Percentiles rank a stretch among this genome's conserved stretches.
Evolutionary conservation across 2,888 invertebrate genomes (phyloP).

Genomic region (Nemapogon koenigi): DNA sequence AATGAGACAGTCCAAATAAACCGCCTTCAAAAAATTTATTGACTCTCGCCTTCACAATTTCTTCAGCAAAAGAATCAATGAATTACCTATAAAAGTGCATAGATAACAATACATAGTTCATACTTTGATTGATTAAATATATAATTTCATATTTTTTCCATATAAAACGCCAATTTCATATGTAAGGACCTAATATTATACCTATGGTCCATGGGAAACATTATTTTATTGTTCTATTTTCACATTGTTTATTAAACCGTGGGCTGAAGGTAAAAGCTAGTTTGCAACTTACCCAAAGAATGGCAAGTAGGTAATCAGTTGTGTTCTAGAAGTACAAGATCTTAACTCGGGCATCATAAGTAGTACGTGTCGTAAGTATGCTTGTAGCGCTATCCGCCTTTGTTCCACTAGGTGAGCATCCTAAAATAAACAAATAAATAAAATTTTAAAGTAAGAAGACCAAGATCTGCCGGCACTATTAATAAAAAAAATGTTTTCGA

Average conservation of each 20-base stretch:
- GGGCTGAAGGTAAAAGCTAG: no score
- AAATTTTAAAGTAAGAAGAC: neutral
- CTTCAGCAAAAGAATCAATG: no score
- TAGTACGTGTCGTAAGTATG: constrained; percentile 84
- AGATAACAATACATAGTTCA: no score
- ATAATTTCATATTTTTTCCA: no score
- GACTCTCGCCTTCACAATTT: no score
- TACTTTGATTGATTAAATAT: no score
- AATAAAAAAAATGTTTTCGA: neutral
- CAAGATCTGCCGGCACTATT: neutral
- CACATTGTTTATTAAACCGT: neutral
- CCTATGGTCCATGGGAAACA: neutral
- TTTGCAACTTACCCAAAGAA: constrained; percentile 78
- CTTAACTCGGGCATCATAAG: constrained; percentile 81
- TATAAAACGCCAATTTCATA: no score
- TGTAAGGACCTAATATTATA: no score
- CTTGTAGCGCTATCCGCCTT: constrained; percentile 82
- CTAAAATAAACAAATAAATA: constrained; percentile 32
- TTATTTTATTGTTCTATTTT: neutral
- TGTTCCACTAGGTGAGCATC: constrained; percentile 87
- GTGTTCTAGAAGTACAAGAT: constrained; percentile 76
- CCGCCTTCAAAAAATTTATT: no score
- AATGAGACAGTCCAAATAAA: no score
- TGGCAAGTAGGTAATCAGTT: constrained; percentile 80
- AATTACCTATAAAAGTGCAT: no score